Percentiles rank a stretch among this genome's conserved stretches.
These are phyloP conservation scores for Eidolon helvum DNA, from an alignment of 2,113 vertebrate genomes.

Conservation along the genomic window DNA sequence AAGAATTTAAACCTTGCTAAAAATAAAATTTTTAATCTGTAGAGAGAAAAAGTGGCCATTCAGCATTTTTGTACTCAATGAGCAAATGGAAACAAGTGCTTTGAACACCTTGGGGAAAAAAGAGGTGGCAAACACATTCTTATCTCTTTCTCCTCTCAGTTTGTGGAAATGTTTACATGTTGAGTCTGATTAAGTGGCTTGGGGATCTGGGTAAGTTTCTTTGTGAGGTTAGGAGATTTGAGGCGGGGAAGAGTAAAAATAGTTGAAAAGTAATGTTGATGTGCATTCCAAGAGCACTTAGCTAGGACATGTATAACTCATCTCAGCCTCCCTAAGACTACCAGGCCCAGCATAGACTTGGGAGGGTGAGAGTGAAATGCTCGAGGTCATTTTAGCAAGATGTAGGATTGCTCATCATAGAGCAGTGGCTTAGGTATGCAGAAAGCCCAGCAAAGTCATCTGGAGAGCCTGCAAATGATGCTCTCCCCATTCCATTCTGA, in stretches of 20 bases:
- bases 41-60: neutral
- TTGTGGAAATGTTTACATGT: neutral
- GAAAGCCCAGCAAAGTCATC: neutral
- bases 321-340: neutral
- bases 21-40: neutral
- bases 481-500: neutral
- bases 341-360: neutral
- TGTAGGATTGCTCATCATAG: neutral
- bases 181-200: neutral
- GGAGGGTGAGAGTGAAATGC: neutral
- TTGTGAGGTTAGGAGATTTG: neutral
- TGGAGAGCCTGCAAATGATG: neutral
- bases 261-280: neutral
- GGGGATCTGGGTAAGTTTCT: neutral
- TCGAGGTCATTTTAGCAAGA: neutral
- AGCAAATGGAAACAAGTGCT: neutral
- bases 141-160: neutral
- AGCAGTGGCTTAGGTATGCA: neutral
- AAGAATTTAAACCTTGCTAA: constrained; percentile 10
- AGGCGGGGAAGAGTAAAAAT: neutral
- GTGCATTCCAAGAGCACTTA: neutral
- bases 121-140: neutral
- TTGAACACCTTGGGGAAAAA: neutral
- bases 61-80: neutral
- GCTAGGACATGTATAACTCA: neutral